phyloP scores from a whole-genome alignment of 2,113 vertebrate species.

The Leptodactylus fuscus region DNA sequence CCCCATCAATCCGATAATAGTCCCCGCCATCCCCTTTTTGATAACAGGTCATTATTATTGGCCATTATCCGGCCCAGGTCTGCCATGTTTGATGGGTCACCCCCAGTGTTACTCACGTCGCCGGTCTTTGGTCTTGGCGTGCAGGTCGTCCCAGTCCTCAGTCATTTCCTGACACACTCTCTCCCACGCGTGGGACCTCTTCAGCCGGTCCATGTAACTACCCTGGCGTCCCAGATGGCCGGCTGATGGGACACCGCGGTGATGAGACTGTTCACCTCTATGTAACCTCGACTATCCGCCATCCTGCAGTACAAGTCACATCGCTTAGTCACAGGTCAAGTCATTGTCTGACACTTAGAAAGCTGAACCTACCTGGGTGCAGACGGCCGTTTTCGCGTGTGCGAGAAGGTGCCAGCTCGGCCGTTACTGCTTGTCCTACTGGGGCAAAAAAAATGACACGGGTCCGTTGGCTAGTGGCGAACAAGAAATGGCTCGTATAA shows the following conservation, averaged over 20 bases:
- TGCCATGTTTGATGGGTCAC: too few species aligned
- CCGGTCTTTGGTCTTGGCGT: neutral
- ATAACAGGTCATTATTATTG: too few species aligned
- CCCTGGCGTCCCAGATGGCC: neutral
- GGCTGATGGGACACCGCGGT: neutral
- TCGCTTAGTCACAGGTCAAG: neutral
- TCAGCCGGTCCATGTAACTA: neutral
- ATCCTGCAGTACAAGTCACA: neutral
- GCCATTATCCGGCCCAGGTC: too few species aligned
- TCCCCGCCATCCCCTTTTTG: too few species aligned
- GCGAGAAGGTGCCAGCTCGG: neutral
- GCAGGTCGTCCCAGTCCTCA: slow-evolving; percentile 2
- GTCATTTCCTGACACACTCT: neutral
- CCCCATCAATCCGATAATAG: too few species aligned
- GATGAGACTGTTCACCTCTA: neutral
- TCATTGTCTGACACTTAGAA: neutral
- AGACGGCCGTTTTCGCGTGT: neutral
- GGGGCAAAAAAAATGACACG: neutral
- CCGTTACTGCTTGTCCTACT: neutral
- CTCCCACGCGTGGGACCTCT: slow-evolving; percentile 2
- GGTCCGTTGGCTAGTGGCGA: neutral
- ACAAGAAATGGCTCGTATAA: neutral
- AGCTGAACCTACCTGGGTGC: neutral
- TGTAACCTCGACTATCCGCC: neutral
- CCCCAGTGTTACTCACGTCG: neutral